Conservation (phyloP, 2,113 vertebrate species). For the Enhydra lutris region DNA sequence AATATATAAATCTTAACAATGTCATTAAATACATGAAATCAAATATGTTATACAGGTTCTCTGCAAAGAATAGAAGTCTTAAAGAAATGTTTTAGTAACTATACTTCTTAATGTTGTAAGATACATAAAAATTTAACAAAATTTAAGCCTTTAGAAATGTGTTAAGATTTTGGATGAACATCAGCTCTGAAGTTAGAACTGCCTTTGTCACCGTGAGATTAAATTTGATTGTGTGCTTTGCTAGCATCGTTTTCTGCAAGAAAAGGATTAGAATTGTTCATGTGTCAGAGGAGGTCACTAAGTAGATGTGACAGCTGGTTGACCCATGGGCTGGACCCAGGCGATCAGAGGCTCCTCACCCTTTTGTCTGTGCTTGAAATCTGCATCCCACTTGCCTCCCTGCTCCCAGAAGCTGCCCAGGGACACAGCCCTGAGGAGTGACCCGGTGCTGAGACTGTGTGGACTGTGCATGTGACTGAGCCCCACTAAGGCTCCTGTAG, state of each 20-base stretch:
- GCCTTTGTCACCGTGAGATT: not conserved
- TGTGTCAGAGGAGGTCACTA: not conserved
- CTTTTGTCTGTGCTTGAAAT: not conserved
- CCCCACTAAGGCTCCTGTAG: not conserved
- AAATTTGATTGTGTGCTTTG: not conserved
- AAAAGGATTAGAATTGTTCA: not conserved
- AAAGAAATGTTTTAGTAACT: not conserved
- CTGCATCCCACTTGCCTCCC: fast-evolving
- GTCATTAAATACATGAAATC: not conserved
- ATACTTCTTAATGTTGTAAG: not conserved
- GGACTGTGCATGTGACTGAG: not conserved
- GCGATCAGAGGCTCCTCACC: not conserved
- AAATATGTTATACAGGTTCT: not conserved
- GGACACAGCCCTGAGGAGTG: not conserved
- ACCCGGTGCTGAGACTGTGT: not conserved
- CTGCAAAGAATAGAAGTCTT: not conserved
- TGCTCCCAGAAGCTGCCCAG: not conserved
- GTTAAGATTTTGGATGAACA: not conserved
- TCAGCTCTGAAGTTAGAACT: not conserved
- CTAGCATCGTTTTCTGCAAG: not conserved
- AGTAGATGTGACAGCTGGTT: not conserved
- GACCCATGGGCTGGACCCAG: not conserved
- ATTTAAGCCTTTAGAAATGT: not conserved
- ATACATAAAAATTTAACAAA: not conserved
- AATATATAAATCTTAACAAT: not conserved